These are phyloP conservation scores for Telmatochromis sp. DNA, from an alignment of 2,113 vertebrate species.

Conservation along the genomic window DNA sequence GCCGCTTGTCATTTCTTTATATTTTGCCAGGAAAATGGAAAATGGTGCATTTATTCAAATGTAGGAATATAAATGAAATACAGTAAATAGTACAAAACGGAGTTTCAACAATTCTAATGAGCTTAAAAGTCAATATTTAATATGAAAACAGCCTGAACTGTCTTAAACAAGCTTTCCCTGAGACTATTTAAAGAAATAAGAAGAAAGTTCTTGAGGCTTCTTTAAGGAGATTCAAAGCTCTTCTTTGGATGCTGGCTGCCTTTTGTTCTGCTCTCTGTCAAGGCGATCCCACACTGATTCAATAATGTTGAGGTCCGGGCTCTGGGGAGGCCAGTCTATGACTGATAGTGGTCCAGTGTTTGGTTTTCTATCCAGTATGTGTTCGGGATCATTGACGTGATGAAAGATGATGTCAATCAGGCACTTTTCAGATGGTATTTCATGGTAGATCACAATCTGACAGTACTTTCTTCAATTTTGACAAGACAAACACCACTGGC, in stretches of 20 bases:
- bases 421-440: background rate
- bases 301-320: background rate
- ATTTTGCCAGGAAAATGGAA: background rate
- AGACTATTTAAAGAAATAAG: background rate
- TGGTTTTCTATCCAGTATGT: background rate
- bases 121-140: background rate
- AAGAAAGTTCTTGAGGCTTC: background rate
- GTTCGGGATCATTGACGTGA: background rate
- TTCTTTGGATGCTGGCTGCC: background rate
- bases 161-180: background rate
- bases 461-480: background rate
- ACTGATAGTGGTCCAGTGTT: background rate
- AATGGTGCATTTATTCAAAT: background rate
- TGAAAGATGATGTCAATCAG: background rate
- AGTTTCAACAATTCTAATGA: background rate
- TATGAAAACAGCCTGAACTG: background rate
- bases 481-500: background rate
- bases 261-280: background rate
- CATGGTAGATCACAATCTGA: background rate
- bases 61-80: background rate
- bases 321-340: background rate
- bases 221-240: background rate
- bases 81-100: background rate
- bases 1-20: background rate
- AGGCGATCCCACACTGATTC: background rate